These are phyloP conservation scores for Beaufortia kweichowensis DNA, from an alignment of 2,113 vertebrate genomes.

Conservation along the genomic window DNA sequence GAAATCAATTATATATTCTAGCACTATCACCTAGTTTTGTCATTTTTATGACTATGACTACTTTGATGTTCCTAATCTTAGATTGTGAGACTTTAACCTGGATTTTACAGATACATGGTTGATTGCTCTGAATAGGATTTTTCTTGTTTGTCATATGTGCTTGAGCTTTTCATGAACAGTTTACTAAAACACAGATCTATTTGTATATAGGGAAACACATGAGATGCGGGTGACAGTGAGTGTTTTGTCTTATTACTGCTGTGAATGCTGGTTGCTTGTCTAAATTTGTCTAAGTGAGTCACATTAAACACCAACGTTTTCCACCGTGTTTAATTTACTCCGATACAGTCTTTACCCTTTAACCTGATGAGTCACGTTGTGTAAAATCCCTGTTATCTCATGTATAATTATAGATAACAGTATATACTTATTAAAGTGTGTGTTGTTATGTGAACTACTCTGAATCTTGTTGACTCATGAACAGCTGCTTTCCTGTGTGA, in stretches of 20 bases:
- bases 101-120: too few relatives aligned
- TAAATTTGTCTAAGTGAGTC: neutral
- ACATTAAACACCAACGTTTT: neutral
- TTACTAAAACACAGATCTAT: neutral
- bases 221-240: constrained; percentile 8
- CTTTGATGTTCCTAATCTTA: too few relatives aligned
- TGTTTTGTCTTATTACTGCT: neutral
- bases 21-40: too few relatives aligned
- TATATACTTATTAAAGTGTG: neutral
- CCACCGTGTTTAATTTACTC: neutral
- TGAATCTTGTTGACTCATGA: neutral
- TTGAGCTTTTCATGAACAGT: neutral
- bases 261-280: neutral
- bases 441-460: neutral
- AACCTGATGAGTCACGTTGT: neutral
- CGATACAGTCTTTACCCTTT: neutral
- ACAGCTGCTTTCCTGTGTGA: neutral
- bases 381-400: neutral
- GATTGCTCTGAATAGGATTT: neutral
- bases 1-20: too few relatives aligned
- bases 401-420: neutral
- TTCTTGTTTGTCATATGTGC: neutral
- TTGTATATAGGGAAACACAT: neutral
- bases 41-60: too few relatives aligned
- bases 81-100: too few relatives aligned